Conservation (phyloP, 1,140 invertebrate genomes). For the Pentalonia nigronervosa region DNA sequence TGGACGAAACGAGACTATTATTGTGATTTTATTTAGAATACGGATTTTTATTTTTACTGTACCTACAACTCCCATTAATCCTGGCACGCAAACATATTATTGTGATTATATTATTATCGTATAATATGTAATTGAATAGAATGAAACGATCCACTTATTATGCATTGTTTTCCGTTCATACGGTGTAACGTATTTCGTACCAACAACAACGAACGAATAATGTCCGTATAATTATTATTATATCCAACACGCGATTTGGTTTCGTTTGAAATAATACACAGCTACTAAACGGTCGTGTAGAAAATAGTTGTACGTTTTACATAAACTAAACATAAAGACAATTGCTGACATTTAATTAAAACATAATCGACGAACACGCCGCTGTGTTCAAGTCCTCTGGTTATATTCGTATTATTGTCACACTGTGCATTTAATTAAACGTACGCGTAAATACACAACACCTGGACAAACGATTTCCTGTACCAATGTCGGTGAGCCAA, state of each 20-base stretch:
- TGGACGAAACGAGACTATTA: not conserved
- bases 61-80: too few relatives aligned
- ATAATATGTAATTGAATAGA: not conserved
- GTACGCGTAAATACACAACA: not conserved
- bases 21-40: not conserved
- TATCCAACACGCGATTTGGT: not conserved
- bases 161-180: not conserved
- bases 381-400: not conserved
- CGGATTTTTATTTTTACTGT: not conserved
- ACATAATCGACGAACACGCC: slow-evolving; percentile 23
- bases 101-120: not conserved
- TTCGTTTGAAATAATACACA: not conserved
- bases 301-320: not conserved
- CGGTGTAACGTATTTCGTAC: not conserved
- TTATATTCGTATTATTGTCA: not conserved
- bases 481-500: not conserved
- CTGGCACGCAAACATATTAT: not conserved
- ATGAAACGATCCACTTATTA: not conserved
- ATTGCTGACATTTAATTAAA: not conserved
- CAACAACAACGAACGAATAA: not conserved
- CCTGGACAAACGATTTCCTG: slow-evolving; percentile 31
- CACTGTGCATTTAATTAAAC: slow-evolving; percentile 18
- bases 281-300: slow-evolving; percentile 14
- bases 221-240: not conserved
- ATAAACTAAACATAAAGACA: not conserved